Conservation (phyloP, 1,140 invertebrate genomes). For the Venturia canescens region DNA sequence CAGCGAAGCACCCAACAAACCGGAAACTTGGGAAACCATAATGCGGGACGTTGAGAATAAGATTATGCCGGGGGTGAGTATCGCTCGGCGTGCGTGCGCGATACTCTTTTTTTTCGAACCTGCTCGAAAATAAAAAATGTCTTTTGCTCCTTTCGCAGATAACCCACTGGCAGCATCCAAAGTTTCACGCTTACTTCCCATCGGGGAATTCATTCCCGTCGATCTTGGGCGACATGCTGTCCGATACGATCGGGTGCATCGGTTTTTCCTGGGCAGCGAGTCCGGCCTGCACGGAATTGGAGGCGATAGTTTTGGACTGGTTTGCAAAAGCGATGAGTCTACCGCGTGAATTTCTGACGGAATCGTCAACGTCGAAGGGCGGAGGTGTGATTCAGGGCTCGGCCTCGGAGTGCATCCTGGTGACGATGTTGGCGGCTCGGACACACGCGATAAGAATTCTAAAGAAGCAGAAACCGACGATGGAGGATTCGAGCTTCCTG, state of each 20-base stretch:
- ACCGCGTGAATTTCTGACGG: slow-evolving; percentile 77
- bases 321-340: slow-evolving; percentile 79
- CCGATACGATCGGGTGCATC: slow-evolving; percentile 93
- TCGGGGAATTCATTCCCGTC: slow-evolving; percentile 96
- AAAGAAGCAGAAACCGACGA: slow-evolving; percentile 78
- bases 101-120: too few species aligned
- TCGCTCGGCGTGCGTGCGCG: too few species aligned
- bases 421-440: slow-evolving; percentile 88
- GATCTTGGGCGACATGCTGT: slow-evolving; percentile 94
- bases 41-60: slow-evolving; percentile 92
- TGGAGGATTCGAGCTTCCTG: slow-evolving; percentile 84
- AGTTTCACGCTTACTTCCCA: slow-evolving; percentile 98
- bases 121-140: slow-evolving; percentile 3
- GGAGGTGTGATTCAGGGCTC: slow-evolving; percentile 90
- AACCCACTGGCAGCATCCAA: slow-evolving; percentile 97
- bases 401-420: slow-evolving; percentile 92
- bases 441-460: slow-evolving; percentile 85
- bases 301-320: slow-evolving; percentile 86
- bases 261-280: slow-evolving; percentile 97
- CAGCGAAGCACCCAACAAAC: slow-evolving; percentile 85
- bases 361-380: slow-evolving; percentile 79
- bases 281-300: slow-evolving; percentile 90
- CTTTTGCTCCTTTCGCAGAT: slow-evolving; percentile 77
- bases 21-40: slow-evolving; percentile 91
- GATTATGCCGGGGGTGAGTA: slow-evolving; percentile 95